Evolutionary conservation across 2,888 invertebrate species (phyloP).

Genomic region (Drosophila rellima): DNA sequence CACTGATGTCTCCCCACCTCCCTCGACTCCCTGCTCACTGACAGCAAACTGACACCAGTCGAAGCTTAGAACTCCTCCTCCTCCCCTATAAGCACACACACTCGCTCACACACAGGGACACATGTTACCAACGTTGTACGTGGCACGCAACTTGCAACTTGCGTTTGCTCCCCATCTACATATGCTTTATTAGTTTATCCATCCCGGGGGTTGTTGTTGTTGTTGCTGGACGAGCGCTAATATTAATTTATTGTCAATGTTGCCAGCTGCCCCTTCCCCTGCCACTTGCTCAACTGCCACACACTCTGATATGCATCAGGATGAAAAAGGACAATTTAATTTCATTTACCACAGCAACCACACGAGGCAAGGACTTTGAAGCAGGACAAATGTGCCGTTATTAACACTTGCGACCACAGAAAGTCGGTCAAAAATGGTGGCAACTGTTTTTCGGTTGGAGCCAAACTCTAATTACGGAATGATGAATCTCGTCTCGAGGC

Average conservation of each 20-base stretch:
- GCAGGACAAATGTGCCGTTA: conserved; percentile 64
- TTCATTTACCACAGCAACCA: conserved; percentile 64
- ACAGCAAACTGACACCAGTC: conserved; percentile 78
- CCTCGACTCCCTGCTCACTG: conserved; percentile 19
- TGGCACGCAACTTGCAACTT: conserved; percentile 35
- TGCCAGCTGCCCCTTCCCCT: conserved; percentile 23
- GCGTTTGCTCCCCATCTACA: conserved; percentile 44
- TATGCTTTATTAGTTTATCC: conserved; percentile 76
- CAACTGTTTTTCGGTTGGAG: conserved; percentile 42
- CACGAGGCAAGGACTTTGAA: conserved; percentile 8
- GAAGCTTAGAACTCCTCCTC: conserved; percentile 35
- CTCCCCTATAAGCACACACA: conserved; percentile 5
- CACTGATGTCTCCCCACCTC: conserved; percentile 58
- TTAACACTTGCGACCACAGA: conserved; percentile 78
- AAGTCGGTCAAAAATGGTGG: conserved; percentile 70
- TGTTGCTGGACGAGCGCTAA: conserved; percentile 55
- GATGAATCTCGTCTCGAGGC: conserved; percentile 68
- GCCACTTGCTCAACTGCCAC: background rate
- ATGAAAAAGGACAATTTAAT: conserved; percentile 82
- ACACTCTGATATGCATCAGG: conserved; percentile 66
- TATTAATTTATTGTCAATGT: conserved; percentile 77
- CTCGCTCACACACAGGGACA: conserved; percentile 23
- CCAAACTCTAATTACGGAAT: conserved; percentile 78
- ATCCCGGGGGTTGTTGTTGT: conserved; percentile 40
- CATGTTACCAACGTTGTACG: conserved; percentile 51